These are phyloP conservation scores for Balanococcus diminutus DNA, from an alignment of 2,888 invertebrate species.

Conservation along the genomic window DNA sequence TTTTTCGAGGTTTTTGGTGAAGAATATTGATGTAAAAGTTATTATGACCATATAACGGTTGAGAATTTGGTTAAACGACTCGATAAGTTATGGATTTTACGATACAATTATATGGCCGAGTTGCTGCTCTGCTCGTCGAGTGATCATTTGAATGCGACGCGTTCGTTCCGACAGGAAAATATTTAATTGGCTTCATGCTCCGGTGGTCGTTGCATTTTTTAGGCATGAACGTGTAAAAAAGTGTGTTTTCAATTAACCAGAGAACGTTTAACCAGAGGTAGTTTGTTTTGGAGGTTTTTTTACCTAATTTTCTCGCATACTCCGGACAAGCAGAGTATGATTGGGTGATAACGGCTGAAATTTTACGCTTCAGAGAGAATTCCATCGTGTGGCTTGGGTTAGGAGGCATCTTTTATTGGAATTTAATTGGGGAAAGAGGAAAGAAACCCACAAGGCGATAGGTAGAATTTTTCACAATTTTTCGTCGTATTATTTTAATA, in stretches of 20 bases:
- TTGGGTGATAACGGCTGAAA: neutral
- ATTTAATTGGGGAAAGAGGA: neutral
- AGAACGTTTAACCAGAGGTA: neutral
- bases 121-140: neutral
- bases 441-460: neutral
- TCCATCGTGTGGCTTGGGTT: neutral
- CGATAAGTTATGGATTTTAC: neutral
- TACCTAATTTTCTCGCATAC: neutral
- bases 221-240: neutral
- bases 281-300: neutral
- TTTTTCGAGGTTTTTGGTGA: neutral
- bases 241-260: neutral
- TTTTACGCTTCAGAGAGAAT: neutral
- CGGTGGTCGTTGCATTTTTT: neutral
- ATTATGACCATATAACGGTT: neutral
- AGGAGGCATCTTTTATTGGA: too few relatives aligned
- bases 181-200: constrained; percentile 15
- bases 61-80: neutral
- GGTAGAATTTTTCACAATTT: too few relatives aligned
- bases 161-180: neutral
- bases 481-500: too few relatives aligned
- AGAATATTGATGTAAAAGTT: neutral
- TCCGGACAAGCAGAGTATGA: neutral
- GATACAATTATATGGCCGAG: neutral
- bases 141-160: neutral